phyloP scores from a whole-genome alignment of 2,113 vertebrate genomes.

The Neodon shergylaensis region DNA sequence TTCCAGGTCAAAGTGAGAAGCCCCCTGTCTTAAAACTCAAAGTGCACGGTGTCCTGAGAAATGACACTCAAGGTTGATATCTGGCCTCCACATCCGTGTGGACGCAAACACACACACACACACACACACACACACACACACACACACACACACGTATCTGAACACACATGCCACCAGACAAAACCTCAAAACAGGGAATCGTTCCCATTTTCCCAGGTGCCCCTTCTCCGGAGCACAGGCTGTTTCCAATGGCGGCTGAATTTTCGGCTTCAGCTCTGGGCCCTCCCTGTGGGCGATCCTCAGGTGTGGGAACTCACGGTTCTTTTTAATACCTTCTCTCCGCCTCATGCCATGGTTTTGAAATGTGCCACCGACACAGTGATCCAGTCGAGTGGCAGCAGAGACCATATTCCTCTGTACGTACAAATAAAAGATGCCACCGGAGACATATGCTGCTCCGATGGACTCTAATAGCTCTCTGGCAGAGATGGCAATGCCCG shows the following conservation, averaged over 20 bases:
- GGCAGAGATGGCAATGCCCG: conserved; percentile 62
- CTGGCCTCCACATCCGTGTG: too few species aligned
- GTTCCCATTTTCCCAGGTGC: neutral
- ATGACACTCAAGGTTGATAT: neutral
- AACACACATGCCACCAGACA: neutral
- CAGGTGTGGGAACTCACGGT: neutral
- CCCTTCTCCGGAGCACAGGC: neutral
- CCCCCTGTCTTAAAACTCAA: neutral
- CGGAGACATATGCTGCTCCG: conserved; percentile 67
- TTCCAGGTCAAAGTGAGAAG: neutral
- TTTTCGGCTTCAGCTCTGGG: neutral
- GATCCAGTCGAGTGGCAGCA: neutral
- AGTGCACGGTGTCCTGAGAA: neutral
- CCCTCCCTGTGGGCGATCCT: neutral
- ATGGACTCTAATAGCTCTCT: conserved; percentile 72
- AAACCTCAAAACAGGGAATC: neutral
- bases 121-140: neutral
- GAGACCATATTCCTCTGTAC: neutral
- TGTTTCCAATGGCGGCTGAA: neutral
- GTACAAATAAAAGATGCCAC: conserved; percentile 1
- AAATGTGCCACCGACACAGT: neutral
- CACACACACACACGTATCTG: too few species aligned
- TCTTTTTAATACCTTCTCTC: neutral
- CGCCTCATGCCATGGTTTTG: neutral
- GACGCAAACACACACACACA: neutral